Percentiles rank a stretch among this genome's conserved stretches.
phyloP scores from a whole-genome alignment of 1,140 invertebrate species.

The Pogonomyrmex barbatus region DNA sequence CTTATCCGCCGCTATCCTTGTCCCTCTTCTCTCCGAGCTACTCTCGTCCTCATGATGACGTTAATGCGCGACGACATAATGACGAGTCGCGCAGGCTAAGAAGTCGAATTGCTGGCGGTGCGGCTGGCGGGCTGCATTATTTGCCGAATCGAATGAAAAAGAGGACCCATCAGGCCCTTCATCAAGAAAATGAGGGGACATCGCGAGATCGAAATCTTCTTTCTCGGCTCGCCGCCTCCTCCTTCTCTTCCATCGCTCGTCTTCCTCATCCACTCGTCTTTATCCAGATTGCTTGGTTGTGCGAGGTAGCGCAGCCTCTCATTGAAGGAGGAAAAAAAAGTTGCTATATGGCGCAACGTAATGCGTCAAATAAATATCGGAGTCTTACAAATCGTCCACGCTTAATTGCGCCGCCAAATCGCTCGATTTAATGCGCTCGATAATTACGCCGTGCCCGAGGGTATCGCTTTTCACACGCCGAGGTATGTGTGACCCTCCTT shows the following conservation, averaged over 20 bases:
- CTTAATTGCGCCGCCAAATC: conserved; percentile 49
- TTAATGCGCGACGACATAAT: conserved; percentile 63
- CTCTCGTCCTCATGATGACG: conserved; percentile 42
- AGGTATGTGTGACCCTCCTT: not conserved
- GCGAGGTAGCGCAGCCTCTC: not conserved
- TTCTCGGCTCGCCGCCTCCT: conserved; percentile 1
- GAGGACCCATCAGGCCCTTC: conserved; percentile 62
- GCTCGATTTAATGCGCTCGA: conserved; percentile 39
- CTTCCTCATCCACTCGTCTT: not conserved
- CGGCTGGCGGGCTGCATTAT: conserved; percentile 46
- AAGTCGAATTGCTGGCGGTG: conserved; percentile 51
- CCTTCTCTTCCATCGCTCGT: not conserved
- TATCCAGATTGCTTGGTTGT: not conserved
- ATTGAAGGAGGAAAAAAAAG: conserved; percentile 31
- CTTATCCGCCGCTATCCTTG: not conserved
- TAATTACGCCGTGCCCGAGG: conserved; percentile 42
- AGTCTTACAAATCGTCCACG: conserved; percentile 28
- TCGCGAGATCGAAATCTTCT: conserved; percentile 42
- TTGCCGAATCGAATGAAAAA: conserved; percentile 75
- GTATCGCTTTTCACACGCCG: conserved; percentile 27
- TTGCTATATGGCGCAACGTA: not conserved
- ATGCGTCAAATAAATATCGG: conserved; percentile 59
- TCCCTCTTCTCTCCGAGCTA: not conserved
- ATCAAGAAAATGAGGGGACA: conserved; percentile 60
- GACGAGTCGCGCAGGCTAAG: conserved; percentile 63